Percentiles rank a stretch among this genome's conserved stretches.
Evolutionary conservation across 2,888 invertebrate genomes (phyloP).

Genomic region (Octodonta nipae): DNA sequence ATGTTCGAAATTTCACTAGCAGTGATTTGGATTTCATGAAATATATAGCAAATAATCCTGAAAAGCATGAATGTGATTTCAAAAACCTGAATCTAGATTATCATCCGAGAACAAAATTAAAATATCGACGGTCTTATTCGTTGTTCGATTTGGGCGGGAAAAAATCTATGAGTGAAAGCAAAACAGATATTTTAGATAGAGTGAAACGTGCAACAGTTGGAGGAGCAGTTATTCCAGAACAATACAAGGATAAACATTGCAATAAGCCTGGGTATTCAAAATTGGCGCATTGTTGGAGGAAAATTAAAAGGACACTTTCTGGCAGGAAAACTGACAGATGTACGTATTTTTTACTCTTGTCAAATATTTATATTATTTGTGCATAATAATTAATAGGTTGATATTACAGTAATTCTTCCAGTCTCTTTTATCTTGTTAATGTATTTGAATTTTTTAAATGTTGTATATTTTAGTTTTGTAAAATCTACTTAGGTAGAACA

Average conservation of each 20-base stretch:
- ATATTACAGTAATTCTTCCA: no score
- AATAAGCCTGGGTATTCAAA: constrained; percentile 11
- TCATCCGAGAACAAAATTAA: constrained; percentile 9
- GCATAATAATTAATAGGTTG: no score
- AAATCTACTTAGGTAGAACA: no score
- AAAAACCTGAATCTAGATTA: neutral
- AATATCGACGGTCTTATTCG: constrained; percentile 6
- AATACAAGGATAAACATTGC: constrained; percentile 5
- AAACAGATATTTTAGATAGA: constrained; percentile 6
- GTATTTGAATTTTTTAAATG: neutral
- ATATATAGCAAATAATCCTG: constrained; percentile 13
- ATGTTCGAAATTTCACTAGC: constrained; percentile 12
- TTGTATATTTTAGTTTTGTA: no score
- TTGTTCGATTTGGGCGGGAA: constrained; percentile 20
- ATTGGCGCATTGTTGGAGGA: constrained; percentile 25
- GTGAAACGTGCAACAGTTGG: constrained; percentile 13
- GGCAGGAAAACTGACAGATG: constrained; percentile 14
- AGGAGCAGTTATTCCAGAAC: constrained; percentile 10
- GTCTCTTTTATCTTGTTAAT: neutral
- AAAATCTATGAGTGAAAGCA: constrained; percentile 5
- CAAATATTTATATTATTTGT: no score
- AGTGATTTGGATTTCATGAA: constrained; percentile 14
- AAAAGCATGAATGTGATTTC: constrained; percentile 6
- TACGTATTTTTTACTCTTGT: constrained; percentile 7
- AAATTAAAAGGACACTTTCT: constrained; percentile 23